These are phyloP conservation scores for Pseudorhombus dupliciocellatus DNA, from an alignment of 2,113 vertebrate species.

Conservation along the genomic window DNA sequence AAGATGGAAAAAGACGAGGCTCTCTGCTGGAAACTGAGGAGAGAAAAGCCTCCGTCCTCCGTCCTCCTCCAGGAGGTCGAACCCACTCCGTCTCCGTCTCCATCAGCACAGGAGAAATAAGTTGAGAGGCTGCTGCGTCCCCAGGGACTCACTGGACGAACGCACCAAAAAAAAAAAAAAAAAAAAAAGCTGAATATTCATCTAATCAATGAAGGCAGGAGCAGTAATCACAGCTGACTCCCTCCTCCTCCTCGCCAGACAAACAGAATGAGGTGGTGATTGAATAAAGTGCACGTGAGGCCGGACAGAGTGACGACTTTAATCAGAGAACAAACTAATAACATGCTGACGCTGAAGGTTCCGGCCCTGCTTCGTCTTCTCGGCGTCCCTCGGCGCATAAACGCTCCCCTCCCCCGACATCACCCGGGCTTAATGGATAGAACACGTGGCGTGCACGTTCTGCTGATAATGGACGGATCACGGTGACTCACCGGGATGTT, in stretches of 20 bases:
- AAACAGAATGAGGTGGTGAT: neutral
- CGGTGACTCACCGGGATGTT: neutral
- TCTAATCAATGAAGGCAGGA: slow-evolving; percentile 32
- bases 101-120: too few species aligned
- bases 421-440: slow-evolving; percentile 52
- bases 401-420: slow-evolving; percentile 52
- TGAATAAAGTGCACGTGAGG: neutral
- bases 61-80: too few species aligned
- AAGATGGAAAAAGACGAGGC: too few species aligned
- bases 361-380: slow-evolving; percentile 48
- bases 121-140: too few species aligned
- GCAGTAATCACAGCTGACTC: neutral
- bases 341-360: slow-evolving; percentile 48
- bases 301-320: slow-evolving; percentile 49
- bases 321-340: slow-evolving; percentile 66
- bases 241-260: too few species aligned
- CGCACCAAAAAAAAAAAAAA: neutral
- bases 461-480: slow-evolving; percentile 15
- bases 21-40: too few species aligned
- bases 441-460: neutral
- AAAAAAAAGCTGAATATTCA: neutral
- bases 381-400: slow-evolving; percentile 63
- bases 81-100: too few species aligned
- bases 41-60: too few species aligned
- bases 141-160: too few species aligned